Percentiles rank a stretch among this genome's conserved stretches.
Conservation (phyloP, 2,888 invertebrate genomes). For the Platycnemis pennipes region DNA sequence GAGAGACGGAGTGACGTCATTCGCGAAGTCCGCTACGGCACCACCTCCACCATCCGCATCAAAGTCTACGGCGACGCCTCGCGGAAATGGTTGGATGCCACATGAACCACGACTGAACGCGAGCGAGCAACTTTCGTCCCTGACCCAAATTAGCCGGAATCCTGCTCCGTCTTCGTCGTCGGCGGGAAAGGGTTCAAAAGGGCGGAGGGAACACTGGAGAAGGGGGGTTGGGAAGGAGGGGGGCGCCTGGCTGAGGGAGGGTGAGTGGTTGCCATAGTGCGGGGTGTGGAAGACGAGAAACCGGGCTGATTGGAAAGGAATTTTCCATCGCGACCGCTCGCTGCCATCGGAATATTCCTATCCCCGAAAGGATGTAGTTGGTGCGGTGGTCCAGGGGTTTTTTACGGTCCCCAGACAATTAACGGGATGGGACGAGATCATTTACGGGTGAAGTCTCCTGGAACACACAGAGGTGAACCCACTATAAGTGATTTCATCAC, state of each 20-base stretch:
- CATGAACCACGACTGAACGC: background rate
- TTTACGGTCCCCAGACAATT: too few relatives aligned
- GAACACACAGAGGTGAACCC: too few relatives aligned
- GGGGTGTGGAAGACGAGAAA: background rate
- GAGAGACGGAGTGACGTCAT: too few relatives aligned
- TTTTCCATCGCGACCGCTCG: background rate
- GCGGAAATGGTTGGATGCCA: background rate
- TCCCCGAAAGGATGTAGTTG: background rate
- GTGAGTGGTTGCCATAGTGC: background rate
- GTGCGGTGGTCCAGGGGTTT: background rate
- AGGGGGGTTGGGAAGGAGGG: background rate
- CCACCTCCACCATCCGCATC: too few relatives aligned
- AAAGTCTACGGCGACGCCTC: too few relatives aligned
- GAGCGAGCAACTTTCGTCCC: background rate
- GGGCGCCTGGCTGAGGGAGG: background rate
- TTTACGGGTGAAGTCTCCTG: too few relatives aligned
- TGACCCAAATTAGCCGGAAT: conserved; percentile 18
- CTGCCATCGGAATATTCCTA: background rate
- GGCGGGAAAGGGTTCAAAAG: background rate
- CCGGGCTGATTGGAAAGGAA: background rate
- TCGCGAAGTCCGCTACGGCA: too few relatives aligned
- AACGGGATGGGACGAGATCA: too few relatives aligned
- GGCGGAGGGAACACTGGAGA: background rate
- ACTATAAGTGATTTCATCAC: too few relatives aligned
- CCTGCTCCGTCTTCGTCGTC: background rate